Evolutionary conservation across 2,888 invertebrate species (phyloP).

Genomic region (Pomacea canaliculata): DNA sequence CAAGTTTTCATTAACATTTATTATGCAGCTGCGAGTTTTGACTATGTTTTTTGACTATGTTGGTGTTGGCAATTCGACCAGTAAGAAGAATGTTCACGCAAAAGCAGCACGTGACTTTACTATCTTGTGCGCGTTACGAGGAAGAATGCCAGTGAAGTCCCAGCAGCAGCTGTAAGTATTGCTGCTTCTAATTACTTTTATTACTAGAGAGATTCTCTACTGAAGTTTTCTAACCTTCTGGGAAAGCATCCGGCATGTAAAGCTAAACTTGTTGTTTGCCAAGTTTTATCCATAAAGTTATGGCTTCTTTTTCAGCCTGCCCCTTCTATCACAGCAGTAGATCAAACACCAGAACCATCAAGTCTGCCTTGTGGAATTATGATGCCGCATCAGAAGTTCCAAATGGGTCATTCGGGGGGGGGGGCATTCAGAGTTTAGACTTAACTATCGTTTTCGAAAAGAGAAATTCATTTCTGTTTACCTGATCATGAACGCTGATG

Average conservation of each 20-base stretch:
- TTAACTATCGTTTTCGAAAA: too few relatives aligned
- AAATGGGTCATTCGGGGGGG: constrained; percentile 30
- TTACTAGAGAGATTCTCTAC: too few relatives aligned
- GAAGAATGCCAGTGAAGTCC: constrained; percentile 27
- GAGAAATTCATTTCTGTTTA: too few relatives aligned
- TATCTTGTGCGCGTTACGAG: constrained; percentile 78
- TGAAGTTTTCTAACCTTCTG: too few relatives aligned
- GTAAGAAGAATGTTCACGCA: constrained; percentile 93
- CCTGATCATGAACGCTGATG: too few relatives aligned
- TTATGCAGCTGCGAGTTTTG: constrained; percentile 77
- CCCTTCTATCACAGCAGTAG: not conserved
- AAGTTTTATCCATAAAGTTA: too few relatives aligned
- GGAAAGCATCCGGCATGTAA: too few relatives aligned
- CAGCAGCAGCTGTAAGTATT: constrained; percentile 21
- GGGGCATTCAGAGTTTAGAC: too few relatives aligned
- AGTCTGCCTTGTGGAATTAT: constrained; percentile 46
- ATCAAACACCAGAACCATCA: constrained; percentile 21
- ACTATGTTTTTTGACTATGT: constrained; percentile 75
- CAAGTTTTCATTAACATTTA: not conserved
- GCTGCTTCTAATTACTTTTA: too few relatives aligned
- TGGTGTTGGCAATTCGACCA: constrained; percentile 91
- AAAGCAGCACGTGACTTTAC: constrained; percentile 94
- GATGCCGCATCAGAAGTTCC: constrained; percentile 46
- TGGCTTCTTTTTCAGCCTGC: not conserved
- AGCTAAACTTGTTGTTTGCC: too few relatives aligned